These are phyloP conservation scores for Numenius phaeopus DNA, from an alignment of 2,797 vertebrate species.

Conservation along the genomic window DNA sequence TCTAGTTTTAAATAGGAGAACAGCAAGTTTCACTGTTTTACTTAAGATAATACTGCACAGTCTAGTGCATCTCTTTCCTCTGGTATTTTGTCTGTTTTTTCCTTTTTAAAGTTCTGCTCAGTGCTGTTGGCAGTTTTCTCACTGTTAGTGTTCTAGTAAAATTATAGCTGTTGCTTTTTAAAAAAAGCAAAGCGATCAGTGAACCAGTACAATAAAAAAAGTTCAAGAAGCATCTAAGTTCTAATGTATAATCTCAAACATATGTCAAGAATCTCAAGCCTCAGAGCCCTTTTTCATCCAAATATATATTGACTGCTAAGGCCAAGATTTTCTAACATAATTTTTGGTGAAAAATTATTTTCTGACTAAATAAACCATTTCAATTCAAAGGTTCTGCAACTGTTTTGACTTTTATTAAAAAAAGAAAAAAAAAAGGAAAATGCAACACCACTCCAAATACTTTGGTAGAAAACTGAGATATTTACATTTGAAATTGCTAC, in stretches of 20 bases:
- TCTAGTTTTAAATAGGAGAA: background rate
- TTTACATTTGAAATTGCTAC: background rate
- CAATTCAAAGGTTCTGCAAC: background rate
- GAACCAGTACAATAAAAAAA: background rate
- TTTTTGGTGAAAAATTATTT: background rate
- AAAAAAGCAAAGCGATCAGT: background rate
- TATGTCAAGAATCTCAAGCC: background rate
- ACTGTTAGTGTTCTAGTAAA: background rate
- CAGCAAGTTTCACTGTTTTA: background rate
- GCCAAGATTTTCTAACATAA: background rate
- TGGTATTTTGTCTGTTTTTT: background rate
- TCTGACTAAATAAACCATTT: background rate
- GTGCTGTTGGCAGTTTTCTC: background rate
- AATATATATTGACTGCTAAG: background rate
- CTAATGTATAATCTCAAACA: background rate
- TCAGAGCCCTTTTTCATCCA: background rate
- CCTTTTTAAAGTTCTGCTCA: background rate
- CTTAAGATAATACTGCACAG: background rate
- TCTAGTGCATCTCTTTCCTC: background rate
- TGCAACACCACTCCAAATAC: background rate
- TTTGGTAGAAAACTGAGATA: background rate
- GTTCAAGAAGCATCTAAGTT: background rate
- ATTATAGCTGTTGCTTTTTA: background rate
- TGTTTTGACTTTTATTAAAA: background rate
- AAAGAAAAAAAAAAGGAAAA: background rate